Evolutionary conservation across 1,140 invertebrate species (phyloP), one percentile per base, ranked within the genome.

Genomic region (Drosophila murphyi): DNA sequence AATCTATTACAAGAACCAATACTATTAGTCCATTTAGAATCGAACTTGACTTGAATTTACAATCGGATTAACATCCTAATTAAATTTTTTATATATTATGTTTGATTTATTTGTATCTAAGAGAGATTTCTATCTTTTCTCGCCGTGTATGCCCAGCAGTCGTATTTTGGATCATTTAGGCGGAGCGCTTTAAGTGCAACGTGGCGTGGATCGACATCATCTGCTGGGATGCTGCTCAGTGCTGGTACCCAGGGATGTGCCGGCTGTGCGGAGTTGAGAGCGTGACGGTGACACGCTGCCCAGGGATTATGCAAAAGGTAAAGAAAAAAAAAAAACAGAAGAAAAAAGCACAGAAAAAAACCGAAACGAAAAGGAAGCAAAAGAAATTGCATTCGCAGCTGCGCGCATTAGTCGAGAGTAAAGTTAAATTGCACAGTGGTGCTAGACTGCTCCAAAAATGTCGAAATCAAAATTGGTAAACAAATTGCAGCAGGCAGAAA

Each of bases 241-340:
- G 34, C 4, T 4, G 34, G 34, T 34, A 2, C 4, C 34, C 5
- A 5, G 34, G 34, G 34, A 34, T 34, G 34, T 4, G 34, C 8
- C 7, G 8, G 37, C 5, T 39, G 37, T n/a, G 39, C 3, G 4
- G 39, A 43, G 61, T 55, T 72, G 68, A 43, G 76, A 80, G 83
- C 83, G 83, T 88, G 83, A 87, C 72, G 83, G 55, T 76, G 83
- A 87, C 80, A 80, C 65, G 83, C 59, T 63, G 80, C 65, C 60
- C 62, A 63, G 80, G 80, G 80, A 87, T 87, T 87, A 87, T 88
- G 79, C 80, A 80, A 82, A 82, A 74, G 7, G 39, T 10, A 43
- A n/a, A 43, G n/a, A 1, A 0, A 43, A 43, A 43, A 8, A 20
- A 43, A n/a, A 8, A 43, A 43, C 39, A 43, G n/a, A 34, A 34